Evolutionary conservation across 2,797 vertebrate species (phyloP), one percentile per base, ranked within the genome.

Genomic region (Telmatherina bonti): DNA sequence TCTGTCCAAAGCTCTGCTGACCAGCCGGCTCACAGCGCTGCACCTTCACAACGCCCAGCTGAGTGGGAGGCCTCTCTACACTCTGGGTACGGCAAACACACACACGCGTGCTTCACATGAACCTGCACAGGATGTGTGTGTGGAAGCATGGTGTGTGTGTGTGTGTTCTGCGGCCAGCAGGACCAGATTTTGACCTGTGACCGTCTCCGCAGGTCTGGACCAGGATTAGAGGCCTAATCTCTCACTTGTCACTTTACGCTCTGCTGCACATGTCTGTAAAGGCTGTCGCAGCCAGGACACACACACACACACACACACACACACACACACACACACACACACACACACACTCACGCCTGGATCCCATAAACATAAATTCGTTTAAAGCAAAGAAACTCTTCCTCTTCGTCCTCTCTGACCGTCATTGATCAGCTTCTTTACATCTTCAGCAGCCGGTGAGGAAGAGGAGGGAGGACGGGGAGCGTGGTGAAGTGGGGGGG

Each of bases 141-240:
- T 53, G n/a, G 55, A 29, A 41, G 29, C 16, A 18, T 73, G 52
- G 31, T 71, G 55, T 67, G 52, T 70, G 76, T 62, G 31, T 61
- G 67, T 73, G 69, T 60, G 61, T 78, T 73, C 86, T 90, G 90
- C 65, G 89, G 86, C 89, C 93, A 94, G 93, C 93, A 93, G 92
- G 94, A 94, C 90, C 94, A 95, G 94, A 94, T 94, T 95, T 94
- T 92, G 88, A 93, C 89, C 88, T 54, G 67, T 90, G 93, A 93
- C 89, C 90, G 53, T 93, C 93, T 90, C 94, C 92, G 93, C 87
- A 82, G 89, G 93, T 89, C 89, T 89, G 87, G 88, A 90, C 91
- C 88, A 58, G 88, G 93, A 93, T 95, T 94, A 94, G 89, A 92
- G 89, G 91, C 85, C 90, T 94, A 94, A 95, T 95, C 94, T 94